Evolutionary conservation across 1,140 invertebrate species (phyloP).

Genomic region (Bactericera cockerelli): DNA sequence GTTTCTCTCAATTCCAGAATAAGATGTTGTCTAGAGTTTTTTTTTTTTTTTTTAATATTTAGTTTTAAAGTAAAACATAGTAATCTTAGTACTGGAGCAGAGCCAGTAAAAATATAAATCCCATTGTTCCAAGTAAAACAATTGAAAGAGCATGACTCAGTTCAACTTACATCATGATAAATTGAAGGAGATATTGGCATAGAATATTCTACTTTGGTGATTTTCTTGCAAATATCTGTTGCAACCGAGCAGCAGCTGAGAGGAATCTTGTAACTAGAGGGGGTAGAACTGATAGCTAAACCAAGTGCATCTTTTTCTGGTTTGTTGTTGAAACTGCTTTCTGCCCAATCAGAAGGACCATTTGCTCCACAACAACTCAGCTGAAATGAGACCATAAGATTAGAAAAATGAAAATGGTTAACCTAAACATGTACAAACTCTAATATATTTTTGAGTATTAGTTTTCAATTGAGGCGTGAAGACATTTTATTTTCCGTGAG

Average conservation of each 20-base stretch:
- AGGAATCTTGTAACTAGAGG: slow-evolving; percentile 37
- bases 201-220: slow-evolving; percentile 33
- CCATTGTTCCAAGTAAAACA: too few relatives aligned
- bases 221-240: slow-evolving; percentile 31
- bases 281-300: slow-evolving; percentile 25
- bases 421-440: slow-evolving; percentile 21
- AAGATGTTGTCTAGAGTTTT: too few relatives aligned
- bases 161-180: slow-evolving; percentile 34
- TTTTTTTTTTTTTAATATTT: too few relatives aligned
- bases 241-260: slow-evolving; percentile 40
- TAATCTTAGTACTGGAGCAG: too few relatives aligned
- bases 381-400: slow-evolving; percentile 28
- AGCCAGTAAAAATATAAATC: too few relatives aligned
- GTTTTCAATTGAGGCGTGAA: neutral
- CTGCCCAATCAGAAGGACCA: slow-evolving; percentile 51
- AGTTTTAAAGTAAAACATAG: too few relatives aligned
- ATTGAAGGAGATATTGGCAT: slow-evolving; percentile 33
- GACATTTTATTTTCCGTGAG: too few relatives aligned
- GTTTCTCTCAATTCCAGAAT: too few relatives aligned
- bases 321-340: slow-evolving; percentile 39
- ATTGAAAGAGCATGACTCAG: too few relatives aligned
- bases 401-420: slow-evolving; percentile 14
- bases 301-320: slow-evolving; percentile 23
- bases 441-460: neutral
- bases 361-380: slow-evolving; percentile 55